Evolutionary conservation across 2,888 invertebrate genomes (phyloP).

Genomic region (Dascillus cervinus): DNA sequence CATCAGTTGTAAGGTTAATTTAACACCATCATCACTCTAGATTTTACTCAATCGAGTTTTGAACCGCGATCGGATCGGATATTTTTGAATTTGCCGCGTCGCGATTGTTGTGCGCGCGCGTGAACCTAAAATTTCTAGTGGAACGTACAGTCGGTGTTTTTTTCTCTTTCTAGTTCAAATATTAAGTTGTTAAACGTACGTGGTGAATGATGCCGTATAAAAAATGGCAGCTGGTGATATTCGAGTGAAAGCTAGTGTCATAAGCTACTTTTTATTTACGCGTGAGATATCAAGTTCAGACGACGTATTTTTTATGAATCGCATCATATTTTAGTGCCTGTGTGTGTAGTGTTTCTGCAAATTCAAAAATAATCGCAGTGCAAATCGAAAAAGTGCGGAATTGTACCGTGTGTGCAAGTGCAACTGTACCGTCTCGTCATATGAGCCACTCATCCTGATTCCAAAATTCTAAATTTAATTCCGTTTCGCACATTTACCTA

Average conservation of each 20-base stretch:
- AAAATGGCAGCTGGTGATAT: constrained; percentile 28
- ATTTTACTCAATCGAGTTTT: too few relatives aligned
- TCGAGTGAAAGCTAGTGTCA: constrained; percentile 16
- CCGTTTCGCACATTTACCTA: constrained; percentile 1
- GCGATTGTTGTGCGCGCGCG: constrained; percentile 7
- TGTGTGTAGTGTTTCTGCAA: background rate
- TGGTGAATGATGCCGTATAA: constrained; percentile 12
- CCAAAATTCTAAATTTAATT: constrained; percentile 7
- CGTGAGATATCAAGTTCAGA: background rate
- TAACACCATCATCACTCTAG: too few relatives aligned
- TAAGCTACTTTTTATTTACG: constrained; percentile 10
- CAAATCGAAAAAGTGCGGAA: too few relatives aligned
- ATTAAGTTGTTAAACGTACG: too few relatives aligned
- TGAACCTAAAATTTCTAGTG: too few relatives aligned
- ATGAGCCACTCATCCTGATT: constrained; percentile 2
- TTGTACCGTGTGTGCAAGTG: too few relatives aligned
- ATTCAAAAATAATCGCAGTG: too few relatives aligned
- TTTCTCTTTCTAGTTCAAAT: too few relatives aligned
- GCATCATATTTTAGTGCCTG: background rate
- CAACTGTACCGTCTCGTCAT: too few relatives aligned
- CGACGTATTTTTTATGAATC: background rate
- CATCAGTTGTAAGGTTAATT: too few relatives aligned
- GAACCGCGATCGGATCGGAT: too few relatives aligned
- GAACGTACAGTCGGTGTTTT: too few relatives aligned
- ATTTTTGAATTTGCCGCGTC: constrained; percentile 8